Evolutionary conservation across 1,140 invertebrate genomes (phyloP).

Genomic region (Drosophila elegans): DNA sequence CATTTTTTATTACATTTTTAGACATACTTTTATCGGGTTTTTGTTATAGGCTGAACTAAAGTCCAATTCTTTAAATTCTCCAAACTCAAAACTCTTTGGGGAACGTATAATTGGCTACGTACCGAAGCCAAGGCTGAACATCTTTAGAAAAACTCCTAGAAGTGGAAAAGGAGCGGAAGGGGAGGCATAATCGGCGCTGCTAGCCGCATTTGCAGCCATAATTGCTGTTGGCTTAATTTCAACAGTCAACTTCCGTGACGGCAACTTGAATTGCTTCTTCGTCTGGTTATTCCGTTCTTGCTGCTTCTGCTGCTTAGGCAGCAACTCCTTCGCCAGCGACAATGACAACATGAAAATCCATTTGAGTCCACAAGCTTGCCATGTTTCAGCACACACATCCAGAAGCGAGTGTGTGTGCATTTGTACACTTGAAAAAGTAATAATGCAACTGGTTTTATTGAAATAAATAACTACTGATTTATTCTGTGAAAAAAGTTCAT

Average conservation of each 20-base stretch:
- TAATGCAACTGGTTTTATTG: not conserved
- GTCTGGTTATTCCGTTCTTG: conserved; percentile 9
- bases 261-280: conserved; percentile 66
- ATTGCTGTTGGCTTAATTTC: conserved; percentile 81
- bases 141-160: conserved; percentile 63
- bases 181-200: conserved; percentile 66
- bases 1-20: no score
- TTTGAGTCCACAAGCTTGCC: conserved; percentile 67
- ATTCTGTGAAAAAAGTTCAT: no score
- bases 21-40: no score
- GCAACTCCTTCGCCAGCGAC: conserved; percentile 47
- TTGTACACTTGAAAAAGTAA: conserved; percentile 14
- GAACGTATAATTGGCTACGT: conserved; percentile 38
- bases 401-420: conserved; percentile 1
- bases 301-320: conserved; percentile 4
- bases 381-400: conserved; percentile 31
- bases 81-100: not conserved
- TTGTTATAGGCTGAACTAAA: no score
- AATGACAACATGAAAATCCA: conserved; percentile 73
- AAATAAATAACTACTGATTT: no score
- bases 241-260: conserved; percentile 76
- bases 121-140: conserved; percentile 19
- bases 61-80: conserved; percentile 10
- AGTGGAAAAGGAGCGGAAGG: conserved; percentile 35
- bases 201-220: conserved; percentile 79